A percentile compares a stretch with the other conserved stretches of the same genome.
Evolutionary conservation across 2,797 vertebrate species (phyloP).

Genomic region (Peromyscus attwateri): DNA sequence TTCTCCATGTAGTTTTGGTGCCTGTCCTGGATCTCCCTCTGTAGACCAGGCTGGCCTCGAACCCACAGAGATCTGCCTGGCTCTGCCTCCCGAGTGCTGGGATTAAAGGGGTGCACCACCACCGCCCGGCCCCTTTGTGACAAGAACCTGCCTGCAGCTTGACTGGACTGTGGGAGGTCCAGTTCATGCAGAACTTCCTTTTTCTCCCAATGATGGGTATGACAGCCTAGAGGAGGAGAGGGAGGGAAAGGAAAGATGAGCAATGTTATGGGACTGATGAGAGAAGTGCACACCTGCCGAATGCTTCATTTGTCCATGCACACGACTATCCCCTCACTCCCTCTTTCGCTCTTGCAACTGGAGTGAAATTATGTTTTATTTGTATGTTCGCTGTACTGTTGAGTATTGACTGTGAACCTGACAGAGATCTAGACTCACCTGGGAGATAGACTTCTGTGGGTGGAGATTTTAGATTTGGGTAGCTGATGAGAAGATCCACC

Average conservation of each 20-base stretch:
- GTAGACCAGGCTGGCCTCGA: too few species aligned
- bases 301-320: not conserved
- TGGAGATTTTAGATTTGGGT: not conserved
- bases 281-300: not conserved
- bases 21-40: too few species aligned
- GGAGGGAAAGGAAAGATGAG: not conserved
- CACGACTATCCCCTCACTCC: too few species aligned
- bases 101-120: too few species aligned
- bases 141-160: not conserved
- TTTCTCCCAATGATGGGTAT: not conserved
- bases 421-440: not conserved
- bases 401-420: not conserved
- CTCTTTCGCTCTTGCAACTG: not conserved
- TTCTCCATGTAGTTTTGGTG: too few species aligned
- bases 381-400: not conserved
- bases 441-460: not conserved
- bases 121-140: not conserved
- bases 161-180: not conserved
- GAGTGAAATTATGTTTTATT: not conserved
- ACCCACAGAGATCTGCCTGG: too few species aligned
- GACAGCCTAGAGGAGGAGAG: not conserved
- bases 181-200: too few species aligned
- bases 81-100: too few species aligned
- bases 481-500: not conserved
- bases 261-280: not conserved